A percentile compares a stretch with the other conserved stretches of the same genome.
These are phyloP conservation scores for Erpornis zantholeuca DNA, from an alignment of 2,113 vertebrate genomes.

Conservation along the genomic window DNA sequence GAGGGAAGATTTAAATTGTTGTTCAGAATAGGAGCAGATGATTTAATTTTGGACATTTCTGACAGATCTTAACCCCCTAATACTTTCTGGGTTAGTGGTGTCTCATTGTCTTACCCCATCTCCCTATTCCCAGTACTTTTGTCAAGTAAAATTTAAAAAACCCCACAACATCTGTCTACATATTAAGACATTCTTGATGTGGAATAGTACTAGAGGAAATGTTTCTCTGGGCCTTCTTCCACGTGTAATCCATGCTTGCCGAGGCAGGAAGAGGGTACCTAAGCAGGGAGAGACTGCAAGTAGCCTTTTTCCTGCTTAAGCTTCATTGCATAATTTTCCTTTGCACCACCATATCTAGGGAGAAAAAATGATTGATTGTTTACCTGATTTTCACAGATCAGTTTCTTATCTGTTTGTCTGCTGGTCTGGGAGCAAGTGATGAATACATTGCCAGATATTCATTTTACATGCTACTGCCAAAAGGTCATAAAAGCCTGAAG, in stretches of 20 bases:
- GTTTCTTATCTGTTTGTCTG: background rate
- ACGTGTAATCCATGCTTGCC: background rate
- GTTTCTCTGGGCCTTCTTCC: background rate
- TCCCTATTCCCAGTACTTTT: background rate
- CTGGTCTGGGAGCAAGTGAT: background rate
- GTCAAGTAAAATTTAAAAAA: background rate
- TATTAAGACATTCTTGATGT: background rate
- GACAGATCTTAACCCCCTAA: background rate
- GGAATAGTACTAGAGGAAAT: background rate
- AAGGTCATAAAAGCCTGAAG: background rate
- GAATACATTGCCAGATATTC: background rate
- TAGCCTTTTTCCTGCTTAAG: background rate
- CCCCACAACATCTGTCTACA: accelerated
- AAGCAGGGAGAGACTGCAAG: background rate
- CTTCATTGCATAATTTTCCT: background rate
- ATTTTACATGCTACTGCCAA: background rate
- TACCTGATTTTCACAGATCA: background rate
- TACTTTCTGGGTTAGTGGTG: background rate
- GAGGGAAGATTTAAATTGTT: background rate
- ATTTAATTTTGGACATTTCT: background rate
- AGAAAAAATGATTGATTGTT: background rate
- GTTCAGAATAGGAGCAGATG: background rate
- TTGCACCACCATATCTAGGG: background rate
- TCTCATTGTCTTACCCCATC: background rate
- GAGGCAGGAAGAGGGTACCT: background rate